Evolutionary conservation across 2,797 vertebrate species (phyloP).

Genomic region (Sitta carolinensis): DNA sequence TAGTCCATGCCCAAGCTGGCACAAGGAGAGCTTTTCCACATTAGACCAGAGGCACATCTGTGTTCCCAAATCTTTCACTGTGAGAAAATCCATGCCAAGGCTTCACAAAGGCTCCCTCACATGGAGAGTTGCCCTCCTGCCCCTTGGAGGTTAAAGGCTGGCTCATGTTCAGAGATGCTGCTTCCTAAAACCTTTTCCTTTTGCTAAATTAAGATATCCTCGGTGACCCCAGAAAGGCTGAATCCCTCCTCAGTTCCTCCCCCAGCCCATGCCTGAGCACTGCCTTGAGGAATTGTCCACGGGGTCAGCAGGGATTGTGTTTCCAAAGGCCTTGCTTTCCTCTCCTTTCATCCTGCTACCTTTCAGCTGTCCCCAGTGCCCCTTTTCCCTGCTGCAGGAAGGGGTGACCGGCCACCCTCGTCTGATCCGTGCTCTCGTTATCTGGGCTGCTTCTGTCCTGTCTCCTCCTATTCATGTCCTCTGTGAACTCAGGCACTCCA

Average conservation of each 20-base stretch:
- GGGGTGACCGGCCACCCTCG: not conserved
- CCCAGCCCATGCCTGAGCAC: not conserved
- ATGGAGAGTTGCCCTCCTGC: not conserved
- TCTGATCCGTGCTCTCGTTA: conserved; percentile 39
- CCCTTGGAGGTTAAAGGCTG: not conserved
- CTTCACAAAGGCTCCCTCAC: not conserved
- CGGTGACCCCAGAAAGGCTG: not conserved
- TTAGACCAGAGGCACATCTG: not conserved
- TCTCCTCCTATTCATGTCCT: conserved; percentile 20
- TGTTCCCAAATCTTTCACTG: not conserved
- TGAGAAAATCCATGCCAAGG: not conserved
- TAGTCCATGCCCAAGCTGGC: not conserved
- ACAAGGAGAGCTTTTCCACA: not conserved
- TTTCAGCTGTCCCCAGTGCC: not conserved
- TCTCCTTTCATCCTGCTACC: conserved; percentile 13
- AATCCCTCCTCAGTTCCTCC: not conserved
- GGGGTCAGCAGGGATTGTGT: not conserved
- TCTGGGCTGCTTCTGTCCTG: not conserved
- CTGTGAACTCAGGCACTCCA: not conserved
- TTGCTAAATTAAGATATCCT: not conserved
- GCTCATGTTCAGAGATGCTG: not conserved
- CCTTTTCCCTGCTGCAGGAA: not conserved
- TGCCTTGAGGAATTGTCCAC: not conserved
- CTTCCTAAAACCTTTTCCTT: not conserved
- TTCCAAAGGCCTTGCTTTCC: not conserved